Base-by-base conservation (phyloP, 1,140 invertebrate genomes). In the Megathymus violae region DNA sequence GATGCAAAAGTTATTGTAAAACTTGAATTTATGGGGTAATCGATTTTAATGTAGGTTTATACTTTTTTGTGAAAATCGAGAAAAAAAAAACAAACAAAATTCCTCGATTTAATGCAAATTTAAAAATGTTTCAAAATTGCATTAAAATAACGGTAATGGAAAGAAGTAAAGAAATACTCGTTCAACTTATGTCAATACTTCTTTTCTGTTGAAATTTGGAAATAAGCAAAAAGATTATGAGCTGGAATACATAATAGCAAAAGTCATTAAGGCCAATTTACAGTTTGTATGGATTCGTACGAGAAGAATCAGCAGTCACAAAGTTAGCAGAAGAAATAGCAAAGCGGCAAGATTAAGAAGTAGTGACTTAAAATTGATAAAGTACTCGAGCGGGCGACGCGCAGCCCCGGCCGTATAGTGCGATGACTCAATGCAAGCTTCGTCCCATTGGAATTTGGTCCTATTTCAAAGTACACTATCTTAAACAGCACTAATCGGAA, bases 341-440 rank as follows among this genome's bases (percentile, higher is more conserved):
- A 44, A 34, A 59, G 54, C 54, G 10, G 54, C 14, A 25, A 46
- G 27, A 58, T 13, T 16, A 58, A 58, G 41, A 58, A 58, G 54
- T 58, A 58, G 38, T 58, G 54, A 58, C 54, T 44, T 46, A 16
- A 58, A 64, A 56, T 64, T 56, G 48, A 56, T 62, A 60, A 66
- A 71, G 63, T 71, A 75, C 69, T 69, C 68, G 54, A 71, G 46
- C 58, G 62, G 65, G 50, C 67, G 78, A 67, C 68, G 74, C 78
- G 74, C 79, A 74, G 67, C 73, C 78, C 83, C 78, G 74, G 75
- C 78, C 76, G 76, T 80, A 91, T 91, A 91, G 86, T 91, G 88
- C 88, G 88, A 91, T 91, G 88, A 91, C 88, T 91, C 88, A 89
- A 91, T 91, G 88, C 88, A 91, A 90, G 78, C 85, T 91, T 91